Evolutionary conservation across 2,888 invertebrate genomes (phyloP).

Genomic region (Plusia festucae): DNA sequence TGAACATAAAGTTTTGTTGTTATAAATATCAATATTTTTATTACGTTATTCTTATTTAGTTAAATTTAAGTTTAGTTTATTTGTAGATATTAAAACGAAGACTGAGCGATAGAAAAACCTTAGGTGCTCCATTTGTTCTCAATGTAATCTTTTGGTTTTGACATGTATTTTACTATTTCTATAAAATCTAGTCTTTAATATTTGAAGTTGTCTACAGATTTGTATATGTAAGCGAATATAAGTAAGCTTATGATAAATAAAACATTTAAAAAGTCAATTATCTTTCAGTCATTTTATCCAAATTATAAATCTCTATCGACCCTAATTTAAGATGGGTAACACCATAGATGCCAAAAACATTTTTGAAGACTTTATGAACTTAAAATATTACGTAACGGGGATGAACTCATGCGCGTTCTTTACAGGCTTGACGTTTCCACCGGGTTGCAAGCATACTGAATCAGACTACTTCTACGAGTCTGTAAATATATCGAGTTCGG

Average conservation of each 20-base stretch:
- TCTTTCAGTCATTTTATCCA: no score
- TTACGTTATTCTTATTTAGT: conserved; percentile 10
- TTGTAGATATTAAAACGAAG: conserved; percentile 53
- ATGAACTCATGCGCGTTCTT: no score
- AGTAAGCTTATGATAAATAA: conserved; percentile 47
- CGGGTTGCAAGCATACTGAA: no score
- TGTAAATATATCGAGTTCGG: no score
- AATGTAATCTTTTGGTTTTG: conserved; percentile 45
- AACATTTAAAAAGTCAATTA: not conserved
- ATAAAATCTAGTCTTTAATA: conserved; percentile 59
- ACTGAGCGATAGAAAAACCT: conserved; percentile 56
- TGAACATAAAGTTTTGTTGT: not conserved
- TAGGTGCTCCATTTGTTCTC: conserved; percentile 54
- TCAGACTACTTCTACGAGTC: no score
- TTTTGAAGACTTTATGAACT: no score
- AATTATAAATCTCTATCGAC: no score
- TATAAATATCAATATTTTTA: not conserved
- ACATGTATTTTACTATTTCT: conserved; percentile 42
- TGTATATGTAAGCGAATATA: conserved; percentile 34
- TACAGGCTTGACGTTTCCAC: no score
- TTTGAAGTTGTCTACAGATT: conserved; percentile 36
- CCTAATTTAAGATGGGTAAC: no score
- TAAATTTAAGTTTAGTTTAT: conserved; percentile 26
- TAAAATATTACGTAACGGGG: no score
- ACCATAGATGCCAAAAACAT: no score